phyloP scores from a whole-genome alignment of 2,113 vertebrate genomes.

The Prolemur simus region DNA sequence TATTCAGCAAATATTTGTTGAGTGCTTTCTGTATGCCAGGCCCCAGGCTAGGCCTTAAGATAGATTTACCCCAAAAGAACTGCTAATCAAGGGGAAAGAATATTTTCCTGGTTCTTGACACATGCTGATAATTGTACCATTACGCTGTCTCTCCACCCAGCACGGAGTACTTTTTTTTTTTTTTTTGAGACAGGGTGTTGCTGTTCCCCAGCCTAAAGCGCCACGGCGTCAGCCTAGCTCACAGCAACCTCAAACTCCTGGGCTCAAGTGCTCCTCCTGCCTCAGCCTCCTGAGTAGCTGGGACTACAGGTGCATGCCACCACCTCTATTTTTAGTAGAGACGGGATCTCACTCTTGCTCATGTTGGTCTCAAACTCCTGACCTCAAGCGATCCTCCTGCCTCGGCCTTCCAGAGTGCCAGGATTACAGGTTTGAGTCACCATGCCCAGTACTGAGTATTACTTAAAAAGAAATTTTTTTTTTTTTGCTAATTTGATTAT shows the following conservation, averaged over 20 bases:
- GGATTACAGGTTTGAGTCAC: no score
- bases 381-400: no score
- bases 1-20: neutral
- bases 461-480: neutral
- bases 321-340: no score
- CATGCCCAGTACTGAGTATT: neutral
- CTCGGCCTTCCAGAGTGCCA: no score
- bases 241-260: no score
- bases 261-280: no score
- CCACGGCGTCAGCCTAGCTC: no score
- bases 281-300: no score
- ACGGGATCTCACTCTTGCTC: no score
- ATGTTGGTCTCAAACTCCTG: no score
- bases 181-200: neutral
- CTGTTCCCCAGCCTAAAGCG: no score
- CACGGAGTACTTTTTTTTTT: neutral
- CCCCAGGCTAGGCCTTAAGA: neutral
- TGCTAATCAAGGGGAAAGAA: neutral
- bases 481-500: neutral
- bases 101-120: neutral
- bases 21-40: neutral
- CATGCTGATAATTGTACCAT: neutral
- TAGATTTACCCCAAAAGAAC: neutral
- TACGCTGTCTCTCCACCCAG: neutral
- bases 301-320: no score